Percentiles rank a stretch among this genome's conserved stretches.
phyloP scores from a whole-genome alignment of 2,113 vertebrate species.

The Ptilonorhynchus violaceus region DNA sequence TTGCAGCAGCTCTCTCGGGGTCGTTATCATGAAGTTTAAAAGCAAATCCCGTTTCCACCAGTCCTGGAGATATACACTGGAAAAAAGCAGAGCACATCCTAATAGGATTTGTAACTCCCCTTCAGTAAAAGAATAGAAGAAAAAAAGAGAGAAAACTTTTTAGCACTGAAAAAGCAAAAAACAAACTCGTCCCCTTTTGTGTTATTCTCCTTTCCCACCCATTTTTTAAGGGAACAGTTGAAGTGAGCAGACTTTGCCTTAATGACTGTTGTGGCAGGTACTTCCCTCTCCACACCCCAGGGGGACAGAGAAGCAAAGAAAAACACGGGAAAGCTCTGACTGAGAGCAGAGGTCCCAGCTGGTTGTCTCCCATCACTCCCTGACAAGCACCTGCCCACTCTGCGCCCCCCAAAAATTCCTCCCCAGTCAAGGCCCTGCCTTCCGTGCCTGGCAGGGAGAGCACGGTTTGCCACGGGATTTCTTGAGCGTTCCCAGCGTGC shows the following conservation, averaged over 20 bases:
- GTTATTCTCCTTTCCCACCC: neutral
- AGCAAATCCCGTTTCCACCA: slow-evolving; percentile 94
- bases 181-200: neutral
- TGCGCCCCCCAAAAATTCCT: neutral
- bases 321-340: neutral
- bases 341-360: neutral
- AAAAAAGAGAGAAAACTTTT: neutral
- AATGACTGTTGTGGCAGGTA: neutral
- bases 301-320: neutral
- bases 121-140: neutral
- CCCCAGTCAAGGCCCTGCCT: neutral
- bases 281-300: neutral
- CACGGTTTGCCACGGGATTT: neutral
- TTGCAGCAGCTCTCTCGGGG: slow-evolving; percentile 89
- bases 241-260: neutral
- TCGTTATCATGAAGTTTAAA: slow-evolving; percentile 91
- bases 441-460: neutral
- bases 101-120: slow-evolving; percentile 41
- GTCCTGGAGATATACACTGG: slow-evolving; percentile 93
- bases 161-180: neutral
- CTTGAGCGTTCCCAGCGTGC: neutral
- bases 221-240: neutral
- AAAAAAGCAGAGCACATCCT: slow-evolving; percentile 60
- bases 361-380: too few relatives aligned
- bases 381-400: neutral